phyloP scores from a whole-genome alignment of 2,888 invertebrate species.

The Athripsodes cinereus region DNA sequence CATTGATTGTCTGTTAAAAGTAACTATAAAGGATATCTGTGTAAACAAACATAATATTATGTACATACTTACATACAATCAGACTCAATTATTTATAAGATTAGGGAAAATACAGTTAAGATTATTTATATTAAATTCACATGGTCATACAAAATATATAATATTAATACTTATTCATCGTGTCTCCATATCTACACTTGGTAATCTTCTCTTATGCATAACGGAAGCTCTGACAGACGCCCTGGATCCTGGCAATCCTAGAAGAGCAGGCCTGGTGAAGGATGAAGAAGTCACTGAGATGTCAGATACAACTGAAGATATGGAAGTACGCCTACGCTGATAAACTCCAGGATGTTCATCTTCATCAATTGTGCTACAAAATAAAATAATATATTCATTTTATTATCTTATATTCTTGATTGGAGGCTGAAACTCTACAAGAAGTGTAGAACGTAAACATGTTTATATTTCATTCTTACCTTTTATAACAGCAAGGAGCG shows the following conservation, averaged over 20 bases:
- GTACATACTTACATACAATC: too few species aligned
- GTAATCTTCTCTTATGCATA: not conserved
- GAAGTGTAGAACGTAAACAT: not conserved
- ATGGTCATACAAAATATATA: too few species aligned
- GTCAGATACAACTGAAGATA: constrained; percentile 29
- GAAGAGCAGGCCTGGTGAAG: constrained; percentile 36
- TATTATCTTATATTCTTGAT: too few species aligned
- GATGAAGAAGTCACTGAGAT: constrained; percentile 31
- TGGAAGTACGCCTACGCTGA: constrained; percentile 33
- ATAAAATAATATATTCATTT: too few species aligned
- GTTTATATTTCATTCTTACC: constrained; percentile 38
- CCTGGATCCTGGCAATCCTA: constrained; percentile 31
- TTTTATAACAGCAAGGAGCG: constrained; percentile 64
- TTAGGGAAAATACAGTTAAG: too few species aligned
- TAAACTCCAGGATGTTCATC: constrained; percentile 35
- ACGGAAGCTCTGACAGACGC: constrained; percentile 37
- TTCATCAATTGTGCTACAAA: constrained; percentile 3
- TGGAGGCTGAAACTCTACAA: not conserved
- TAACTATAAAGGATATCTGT: too few species aligned
- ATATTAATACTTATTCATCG: too few species aligned
- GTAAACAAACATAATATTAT: too few species aligned
- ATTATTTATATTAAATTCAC: too few species aligned
- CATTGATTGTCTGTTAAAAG: too few species aligned
- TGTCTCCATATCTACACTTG: not conserved
- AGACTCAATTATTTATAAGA: too few species aligned